Conservation (phyloP, 2,113 vertebrate genomes). For the Macquaria ambigua region DNA sequence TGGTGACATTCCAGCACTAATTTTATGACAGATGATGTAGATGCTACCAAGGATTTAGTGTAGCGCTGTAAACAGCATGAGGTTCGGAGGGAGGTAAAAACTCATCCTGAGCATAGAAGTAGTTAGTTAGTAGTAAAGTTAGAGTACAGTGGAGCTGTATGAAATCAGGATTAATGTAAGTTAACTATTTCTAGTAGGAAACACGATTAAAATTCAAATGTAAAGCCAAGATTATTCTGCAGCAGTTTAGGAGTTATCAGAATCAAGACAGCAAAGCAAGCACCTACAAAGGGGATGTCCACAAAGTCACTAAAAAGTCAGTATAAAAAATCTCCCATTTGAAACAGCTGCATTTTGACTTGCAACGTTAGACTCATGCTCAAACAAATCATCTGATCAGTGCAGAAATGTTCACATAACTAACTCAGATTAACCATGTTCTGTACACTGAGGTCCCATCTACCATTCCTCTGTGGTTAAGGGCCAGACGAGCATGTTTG, state of each 20-base stretch:
- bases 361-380: not conserved
- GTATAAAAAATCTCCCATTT: not conserved
- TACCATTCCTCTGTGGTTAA: slow-evolving; percentile 15
- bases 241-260: too few species aligned
- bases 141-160: not conserved
- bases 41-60: not conserved
- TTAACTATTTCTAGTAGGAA: not conserved
- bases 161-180: not conserved
- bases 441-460: not conserved
- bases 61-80: not conserved
- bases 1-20: slow-evolving; percentile 3
- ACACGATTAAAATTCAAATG: not conserved
- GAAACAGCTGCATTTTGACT: not conserved
- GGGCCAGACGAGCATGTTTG: slow-evolving; percentile 32
- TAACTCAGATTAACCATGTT: not conserved
- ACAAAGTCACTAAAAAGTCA: not conserved
- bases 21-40: not conserved
- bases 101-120: not conserved
- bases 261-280: not conserved
- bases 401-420: not conserved
- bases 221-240: not conserved
- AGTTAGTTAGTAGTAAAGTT: not conserved
- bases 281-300: not conserved
- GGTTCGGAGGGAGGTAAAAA: not conserved
- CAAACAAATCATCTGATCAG: not conserved